Percentiles rank a stretch among this genome's conserved stretches.
These are phyloP conservation scores for Fopius arisanus DNA, from an alignment of 1,140 invertebrate species.

Conservation along the genomic window DNA sequence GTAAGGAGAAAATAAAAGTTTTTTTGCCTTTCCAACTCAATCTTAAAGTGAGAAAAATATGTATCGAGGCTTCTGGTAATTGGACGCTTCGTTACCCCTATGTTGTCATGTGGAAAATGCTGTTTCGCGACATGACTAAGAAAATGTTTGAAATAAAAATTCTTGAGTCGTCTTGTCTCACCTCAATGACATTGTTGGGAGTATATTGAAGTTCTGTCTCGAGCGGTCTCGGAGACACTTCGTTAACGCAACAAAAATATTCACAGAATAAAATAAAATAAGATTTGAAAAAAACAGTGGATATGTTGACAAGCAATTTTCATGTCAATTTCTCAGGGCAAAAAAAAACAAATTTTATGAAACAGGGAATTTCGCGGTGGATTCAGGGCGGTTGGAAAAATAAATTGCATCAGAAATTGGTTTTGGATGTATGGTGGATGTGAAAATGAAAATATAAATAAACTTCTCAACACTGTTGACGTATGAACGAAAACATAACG, in stretches of 20 bases:
- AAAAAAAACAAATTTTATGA: background rate
- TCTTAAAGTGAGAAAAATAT: background rate
- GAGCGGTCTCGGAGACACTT: background rate
- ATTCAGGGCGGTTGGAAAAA: background rate
- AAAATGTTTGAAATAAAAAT: background rate
- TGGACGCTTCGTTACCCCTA: constrained; percentile 51
- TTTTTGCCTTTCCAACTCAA: background rate
- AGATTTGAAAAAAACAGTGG: background rate
- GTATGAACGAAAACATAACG: background rate
- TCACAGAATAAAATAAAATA: background rate
- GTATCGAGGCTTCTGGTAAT: constrained; percentile 45
- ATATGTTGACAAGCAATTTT: background rate
- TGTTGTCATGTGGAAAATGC: background rate
- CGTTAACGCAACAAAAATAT: background rate
- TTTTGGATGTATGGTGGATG: background rate
- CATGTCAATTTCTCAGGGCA: background rate
- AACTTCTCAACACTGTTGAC: background rate
- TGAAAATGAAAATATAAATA: background rate
- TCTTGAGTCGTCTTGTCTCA: background rate
- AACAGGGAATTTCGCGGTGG: background rate
- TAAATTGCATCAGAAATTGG: constrained; percentile 17
- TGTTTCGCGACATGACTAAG: background rate
- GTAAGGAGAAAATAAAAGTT: constrained; percentile 2
- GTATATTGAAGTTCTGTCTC: background rate
- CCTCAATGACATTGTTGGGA: background rate